Evolutionary conservation across 2,113 vertebrate genomes (phyloP).

Genomic region (Syrmaticus mikado): DNA sequence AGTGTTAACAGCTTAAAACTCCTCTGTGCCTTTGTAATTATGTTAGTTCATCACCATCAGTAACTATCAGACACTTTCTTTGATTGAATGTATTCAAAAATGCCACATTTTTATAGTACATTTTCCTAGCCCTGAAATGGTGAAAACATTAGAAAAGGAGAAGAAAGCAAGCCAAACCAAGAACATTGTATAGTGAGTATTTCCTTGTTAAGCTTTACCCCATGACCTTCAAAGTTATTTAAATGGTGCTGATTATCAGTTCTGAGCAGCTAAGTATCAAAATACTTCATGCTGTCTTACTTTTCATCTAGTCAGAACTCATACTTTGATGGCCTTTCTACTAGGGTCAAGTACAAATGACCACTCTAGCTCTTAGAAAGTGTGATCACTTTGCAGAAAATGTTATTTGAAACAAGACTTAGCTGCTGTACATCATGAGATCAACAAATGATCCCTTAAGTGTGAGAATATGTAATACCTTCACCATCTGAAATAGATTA

Average conservation of each 20-base stretch:
- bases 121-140: not conserved
- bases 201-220: not conserved
- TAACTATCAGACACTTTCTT: not conserved
- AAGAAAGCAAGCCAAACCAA: not conserved
- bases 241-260: not conserved
- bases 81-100: not conserved
- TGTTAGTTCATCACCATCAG: rapidly evolving
- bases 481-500: not conserved
- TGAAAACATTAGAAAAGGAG: not conserved
- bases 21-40: not conserved
- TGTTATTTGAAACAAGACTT: not conserved
- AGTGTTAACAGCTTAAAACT: not conserved
- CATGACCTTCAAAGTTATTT: not conserved
- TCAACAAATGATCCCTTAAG: not conserved
- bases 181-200: not conserved
- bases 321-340: not conserved
- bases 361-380: not conserved
- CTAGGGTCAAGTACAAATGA: not conserved
- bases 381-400: not conserved
- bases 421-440: not conserved
- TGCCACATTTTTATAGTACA: not conserved
- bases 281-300: not conserved
- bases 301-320: not conserved
- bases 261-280: not conserved
- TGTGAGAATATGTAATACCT: not conserved